Evolutionary conservation across 2,888 invertebrate species (phyloP), one percentile per base, ranked within the genome.

Genomic region (Brenthis ino): DNA sequence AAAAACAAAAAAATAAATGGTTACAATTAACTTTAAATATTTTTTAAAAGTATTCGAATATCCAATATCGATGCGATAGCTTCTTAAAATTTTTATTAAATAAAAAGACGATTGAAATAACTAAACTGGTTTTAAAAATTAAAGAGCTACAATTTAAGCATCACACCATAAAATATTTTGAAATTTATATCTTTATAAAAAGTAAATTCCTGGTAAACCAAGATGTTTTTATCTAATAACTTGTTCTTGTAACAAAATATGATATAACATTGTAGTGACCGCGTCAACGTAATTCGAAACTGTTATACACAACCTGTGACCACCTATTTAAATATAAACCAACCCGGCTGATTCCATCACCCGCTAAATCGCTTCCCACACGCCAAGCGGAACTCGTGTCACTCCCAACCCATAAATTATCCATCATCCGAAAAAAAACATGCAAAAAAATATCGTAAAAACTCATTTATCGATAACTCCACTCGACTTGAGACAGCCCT

Each of bases 401-500:
- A 87, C 85, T 87, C 82, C 82, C 84, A 82, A 80, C 76, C 82
- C 83, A 86, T 91, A 90, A 91, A 91, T 89, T 87, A 89, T 83
- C 80, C 77, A 78, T 78, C 78, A 77, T 77, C 74, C 79, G 72
- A 83, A 82, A 86, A 28, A 84, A 82, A 82, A 80, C 75, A 79
- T 66, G 64, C 70, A 76, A 76, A 83, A 28, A 85, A 83, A 80
- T 73, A 76, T 72, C 78, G 78, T 83, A 81, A 86, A 89, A 87
- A 85, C 82, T 79, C 82, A 83, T 84, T 88, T 88, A 89, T 91
- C 91, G 91, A 91, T 87, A 89, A 85, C 74, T 80, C 80, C 72
- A 74, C 75, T 76, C 78, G 79, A 78, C 77, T 77, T 60, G 76
- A 77, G 82, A 76, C 91, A 85, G 76, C 91, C 88, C 91, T 91